These are phyloP conservation scores for Drosophila recens DNA, from an alignment of 2,888 invertebrate genomes.

Conservation along the genomic window DNA sequence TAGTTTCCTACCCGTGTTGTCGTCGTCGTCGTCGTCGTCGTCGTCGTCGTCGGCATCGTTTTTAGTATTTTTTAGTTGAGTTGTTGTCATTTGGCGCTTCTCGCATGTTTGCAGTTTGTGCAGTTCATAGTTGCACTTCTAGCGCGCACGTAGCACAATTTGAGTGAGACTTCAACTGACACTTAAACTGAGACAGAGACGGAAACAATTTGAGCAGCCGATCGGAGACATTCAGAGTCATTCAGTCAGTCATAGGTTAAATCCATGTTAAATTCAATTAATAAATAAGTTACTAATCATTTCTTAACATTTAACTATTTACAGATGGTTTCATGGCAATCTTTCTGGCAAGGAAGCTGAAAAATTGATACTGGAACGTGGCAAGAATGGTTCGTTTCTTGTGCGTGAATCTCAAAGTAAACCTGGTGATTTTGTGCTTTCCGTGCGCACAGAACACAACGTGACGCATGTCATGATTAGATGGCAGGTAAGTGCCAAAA, in stretches of 20 bases:
- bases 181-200: not conserved
- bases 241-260: not conserved
- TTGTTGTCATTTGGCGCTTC: constrained; percentile 49
- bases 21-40: constrained; percentile 22
- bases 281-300: constrained; percentile 12
- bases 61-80: constrained; percentile 30
- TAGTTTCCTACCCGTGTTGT: constrained; percentile 54
- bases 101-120: constrained; percentile 51
- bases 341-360: constrained; percentile 97
- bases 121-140: constrained; percentile 76
- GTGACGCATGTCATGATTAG: constrained; percentile 99
- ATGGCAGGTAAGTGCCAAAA: constrained; percentile 87
- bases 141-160: constrained; percentile 68
- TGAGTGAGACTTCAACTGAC: not conserved
- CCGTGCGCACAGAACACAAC: constrained; percentile 96
- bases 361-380: constrained; percentile 95
- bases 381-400: constrained; percentile 98
- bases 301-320: constrained; percentile 44
- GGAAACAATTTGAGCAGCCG: constrained; percentile 8
- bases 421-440: constrained; percentile 98
- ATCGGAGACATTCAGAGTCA: constrained; percentile 6
- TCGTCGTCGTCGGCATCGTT: too few relatives aligned
- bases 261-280: not conserved
- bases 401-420: constrained; percentile 98
- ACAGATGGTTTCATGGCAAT: constrained; percentile 97